Percentiles rank a stretch among this genome's conserved stretches.
Evolutionary conservation across 2,888 invertebrate species (phyloP).

Genomic region (Sacculina carcini): DNA sequence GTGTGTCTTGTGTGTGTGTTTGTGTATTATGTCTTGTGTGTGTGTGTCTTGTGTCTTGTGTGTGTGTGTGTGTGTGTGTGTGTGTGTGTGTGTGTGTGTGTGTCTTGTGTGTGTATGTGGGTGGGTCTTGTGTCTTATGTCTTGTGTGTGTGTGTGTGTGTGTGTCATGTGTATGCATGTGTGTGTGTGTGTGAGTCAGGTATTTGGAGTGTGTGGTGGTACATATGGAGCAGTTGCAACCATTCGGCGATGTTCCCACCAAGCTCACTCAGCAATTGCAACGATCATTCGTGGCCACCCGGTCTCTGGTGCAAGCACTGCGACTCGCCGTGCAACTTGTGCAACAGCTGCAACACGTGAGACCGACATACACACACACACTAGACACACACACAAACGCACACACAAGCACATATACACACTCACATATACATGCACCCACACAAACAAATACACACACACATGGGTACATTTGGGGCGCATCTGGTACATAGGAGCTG

Average conservation of each 20-base stretch:
- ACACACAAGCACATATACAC: background rate
- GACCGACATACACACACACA: slow-evolving; percentile 11
- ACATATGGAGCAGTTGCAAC: slow-evolving; percentile 74
- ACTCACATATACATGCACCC: background rate
- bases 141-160: no score
- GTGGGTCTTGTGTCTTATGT: no score
- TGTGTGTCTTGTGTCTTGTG: no score
- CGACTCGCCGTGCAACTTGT: slow-evolving; percentile 54
- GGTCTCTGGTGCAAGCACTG: slow-evolving; percentile 74
- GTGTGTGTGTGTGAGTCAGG: slow-evolving; percentile 23
- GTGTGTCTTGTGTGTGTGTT: no score
- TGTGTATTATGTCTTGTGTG: no score
- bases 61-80: no score
- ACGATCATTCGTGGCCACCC: slow-evolving; percentile 75
- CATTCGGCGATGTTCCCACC: slow-evolving; percentile 80
- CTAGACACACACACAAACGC: background rate
- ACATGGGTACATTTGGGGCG: background rate
- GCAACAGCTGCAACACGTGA: slow-evolving; percentile 43
- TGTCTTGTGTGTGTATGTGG: no score
- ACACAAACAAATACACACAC: background rate
- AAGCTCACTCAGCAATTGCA: slow-evolving; percentile 70
- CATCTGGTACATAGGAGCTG: background rate
- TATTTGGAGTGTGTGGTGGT: slow-evolving; percentile 64
- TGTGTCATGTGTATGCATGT: background rate
- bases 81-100: no score